Evolutionary conservation across 2,797 vertebrate species (phyloP).

Genomic region (Dromococcyx pavoninus): DNA sequence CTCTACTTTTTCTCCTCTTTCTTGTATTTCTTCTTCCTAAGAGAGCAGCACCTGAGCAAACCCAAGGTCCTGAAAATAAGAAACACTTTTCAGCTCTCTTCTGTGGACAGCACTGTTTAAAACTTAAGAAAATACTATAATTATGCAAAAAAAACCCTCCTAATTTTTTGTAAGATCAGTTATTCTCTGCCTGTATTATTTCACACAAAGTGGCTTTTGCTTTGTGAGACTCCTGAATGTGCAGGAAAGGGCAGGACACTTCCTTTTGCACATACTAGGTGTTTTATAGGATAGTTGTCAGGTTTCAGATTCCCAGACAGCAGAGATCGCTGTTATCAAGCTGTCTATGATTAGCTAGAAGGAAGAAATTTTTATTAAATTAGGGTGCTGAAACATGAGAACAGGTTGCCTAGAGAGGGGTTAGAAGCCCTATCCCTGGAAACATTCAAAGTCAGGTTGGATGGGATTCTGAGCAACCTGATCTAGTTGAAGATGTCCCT

Average conservation of each 20-base stretch:
- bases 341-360: background rate
- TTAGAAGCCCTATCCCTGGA: too few species aligned
- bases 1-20: background rate
- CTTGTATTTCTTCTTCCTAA: background rate
- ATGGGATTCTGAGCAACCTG: too few species aligned
- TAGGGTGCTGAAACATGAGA: too few species aligned
- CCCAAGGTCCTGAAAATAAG: background rate
- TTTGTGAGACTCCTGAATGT: background rate
- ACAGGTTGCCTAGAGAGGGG: too few species aligned
- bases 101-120: background rate
- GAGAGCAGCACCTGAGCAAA: background rate
- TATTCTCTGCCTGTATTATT: too few species aligned
- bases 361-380: too few species aligned
- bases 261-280: background rate
- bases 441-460: too few species aligned
- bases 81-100: background rate
- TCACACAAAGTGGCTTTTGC: background rate
- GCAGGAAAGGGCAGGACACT: background rate
- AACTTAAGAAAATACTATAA: background rate
- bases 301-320: background rate
- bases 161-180: background rate
- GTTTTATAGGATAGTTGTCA: background rate
- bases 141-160: fast-evolving
- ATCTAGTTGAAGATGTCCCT: too few species aligned
- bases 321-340: background rate